Evolutionary conservation across 1,140 invertebrate genomes (phyloP), one percentile per base, ranked within the genome.

Genomic region (Argopecten irradians): DNA sequence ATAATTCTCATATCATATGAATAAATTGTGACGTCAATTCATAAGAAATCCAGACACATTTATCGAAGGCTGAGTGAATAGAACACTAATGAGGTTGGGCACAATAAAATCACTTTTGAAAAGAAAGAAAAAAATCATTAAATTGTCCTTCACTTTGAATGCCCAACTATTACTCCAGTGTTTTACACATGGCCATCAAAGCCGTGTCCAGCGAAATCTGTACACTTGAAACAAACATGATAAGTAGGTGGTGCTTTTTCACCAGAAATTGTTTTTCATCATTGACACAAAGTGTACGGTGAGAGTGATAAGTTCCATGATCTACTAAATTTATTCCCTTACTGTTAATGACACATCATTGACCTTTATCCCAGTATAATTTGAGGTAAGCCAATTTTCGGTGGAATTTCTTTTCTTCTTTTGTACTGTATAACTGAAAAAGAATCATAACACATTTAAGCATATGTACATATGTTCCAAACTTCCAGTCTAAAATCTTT

Each of bases 301-400:
- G n/a, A 28, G n/a, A n/a, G n/a, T 16, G 55, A 71, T 28, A 3
- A 71, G 16, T 71, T 28, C 43, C 22, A 71, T 71, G 55, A 28
- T 71, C 28, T 71, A n/a, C n/a, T n/a, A n/a, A 28, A 71, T 71
- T 71, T 16, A 7, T 28, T 71, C n/a, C 28, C 28, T 71, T 28
- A 7, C 22, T 71, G 1, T n/a, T n/a, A n/a, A n/a, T 71, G 55
- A 22, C n/a, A 46, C 22, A 11, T 71, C 55, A 71, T 28, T 71
- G 55, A 7, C 55, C 55, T 71, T 71, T 71, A 28, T 92, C 91
- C 86, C 93, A 95, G 89, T 95, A 95, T 7, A 95, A 90, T 88
- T 95, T 95, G 82, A 95, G 86, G 88, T 95, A 95, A 11, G 94
- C 94, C 86, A 95, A 89, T 89, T 93, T 95, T 87, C 93, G 88